Evolutionary conservation across 2,888 invertebrate genomes (phyloP).

Genomic region (Tetragnatha montana): DNA sequence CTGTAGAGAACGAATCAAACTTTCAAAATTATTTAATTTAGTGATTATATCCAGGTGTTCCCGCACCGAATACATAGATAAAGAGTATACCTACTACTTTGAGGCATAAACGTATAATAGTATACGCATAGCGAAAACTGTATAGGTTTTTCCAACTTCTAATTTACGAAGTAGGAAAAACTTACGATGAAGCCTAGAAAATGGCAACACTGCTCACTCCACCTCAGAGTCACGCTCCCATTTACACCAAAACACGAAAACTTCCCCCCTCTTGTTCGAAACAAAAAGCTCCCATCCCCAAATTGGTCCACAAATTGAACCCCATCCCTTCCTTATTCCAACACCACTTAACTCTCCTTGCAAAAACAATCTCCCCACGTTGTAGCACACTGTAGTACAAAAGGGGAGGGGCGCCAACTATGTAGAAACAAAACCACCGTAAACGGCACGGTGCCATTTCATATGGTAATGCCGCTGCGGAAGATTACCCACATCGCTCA

Average conservation of each 20-base stretch:
- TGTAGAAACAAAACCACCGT: conserved; percentile 27
- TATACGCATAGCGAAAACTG: too few species aligned
- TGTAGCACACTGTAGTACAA: background rate
- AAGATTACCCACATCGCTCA: conserved; percentile 37
- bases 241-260: conserved; percentile 13
- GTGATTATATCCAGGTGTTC: too few species aligned
- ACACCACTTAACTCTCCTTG: background rate
- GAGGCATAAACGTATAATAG: too few species aligned
- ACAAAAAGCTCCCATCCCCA: background rate
- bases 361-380: background rate
- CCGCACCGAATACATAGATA: too few species aligned
- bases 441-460: conserved; percentile 43
- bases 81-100: too few species aligned
- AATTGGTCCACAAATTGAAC: conserved; percentile 25
- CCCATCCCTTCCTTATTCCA: background rate
- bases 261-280: conserved; percentile 14
- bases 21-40: too few species aligned
- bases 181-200: too few species aligned
- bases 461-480: conserved; percentile 35
- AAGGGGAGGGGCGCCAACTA: background rate
- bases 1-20: too few species aligned
- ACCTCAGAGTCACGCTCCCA: conserved; percentile 12
- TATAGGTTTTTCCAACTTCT: too few species aligned
- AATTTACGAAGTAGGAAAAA: too few species aligned
- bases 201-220: background rate